phyloP scores from a whole-genome alignment of 2,797 vertebrate genomes.

The Gallinago nigripennis region DNA sequence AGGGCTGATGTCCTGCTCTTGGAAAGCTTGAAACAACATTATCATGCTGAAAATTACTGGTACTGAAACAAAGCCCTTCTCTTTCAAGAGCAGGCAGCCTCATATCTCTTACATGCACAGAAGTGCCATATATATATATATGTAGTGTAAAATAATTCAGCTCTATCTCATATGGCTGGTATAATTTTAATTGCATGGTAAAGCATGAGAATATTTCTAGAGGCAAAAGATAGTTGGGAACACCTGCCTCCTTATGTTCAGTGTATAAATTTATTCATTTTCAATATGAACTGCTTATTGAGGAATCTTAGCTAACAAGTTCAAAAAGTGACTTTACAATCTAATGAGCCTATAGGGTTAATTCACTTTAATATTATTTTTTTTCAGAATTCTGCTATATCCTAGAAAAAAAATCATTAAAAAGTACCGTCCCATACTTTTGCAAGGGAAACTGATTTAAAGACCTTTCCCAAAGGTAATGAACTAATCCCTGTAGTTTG shows the following conservation, averaged over 20 bases:
- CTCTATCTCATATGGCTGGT: constrained; percentile 20
- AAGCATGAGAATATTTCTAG: constrained; percentile 42
- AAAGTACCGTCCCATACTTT: background rate
- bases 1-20: background rate
- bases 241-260: constrained; percentile 37
- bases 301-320: background rate
- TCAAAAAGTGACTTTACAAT: background rate
- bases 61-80: background rate
- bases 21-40: background rate
- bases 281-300: constrained; percentile 8
- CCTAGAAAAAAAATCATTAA: background rate
- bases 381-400: background rate
- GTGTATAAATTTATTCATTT: background rate
- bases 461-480: background rate
- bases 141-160: constrained; percentile 2
- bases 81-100: background rate
- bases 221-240: constrained; percentile 16
- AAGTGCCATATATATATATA: background rate
- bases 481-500: background rate
- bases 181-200: constrained; percentile 45
- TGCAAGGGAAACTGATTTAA: background rate
- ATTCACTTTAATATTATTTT: background rate
- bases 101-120: background rate
- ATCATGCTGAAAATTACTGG: background rate
- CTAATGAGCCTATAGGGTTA: background rate